Evolutionary conservation across 53 echinoderm and acorn worm species (phyloP), one percentile per base, ranked within the genome.

Genomic region (Patiria pectinifera): DNA sequence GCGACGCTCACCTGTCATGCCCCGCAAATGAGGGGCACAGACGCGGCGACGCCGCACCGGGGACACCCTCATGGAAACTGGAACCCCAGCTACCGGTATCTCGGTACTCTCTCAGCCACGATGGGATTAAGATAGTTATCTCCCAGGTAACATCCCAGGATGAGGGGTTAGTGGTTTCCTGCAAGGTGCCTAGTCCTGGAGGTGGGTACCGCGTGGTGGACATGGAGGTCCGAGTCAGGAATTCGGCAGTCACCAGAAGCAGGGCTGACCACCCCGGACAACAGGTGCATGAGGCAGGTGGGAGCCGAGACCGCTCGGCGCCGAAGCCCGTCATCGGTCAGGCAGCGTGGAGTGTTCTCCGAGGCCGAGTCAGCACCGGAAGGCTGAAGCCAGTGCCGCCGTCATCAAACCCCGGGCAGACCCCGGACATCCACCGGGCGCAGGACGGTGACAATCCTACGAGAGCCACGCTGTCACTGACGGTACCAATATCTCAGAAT

Each of bases 151-250:
- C 85, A 66, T 48, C 89, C 2, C 83, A 94, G 59, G 95, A 94
- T 48, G 53, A 89, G 12, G 95, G 92, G 4, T 83, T 94, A 82
- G 85, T 92, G 71, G 86, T 94, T 66, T 94, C 95, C 69, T 94
- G 95, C 81, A 80, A 79, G 4, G 45, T 80, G 45, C 23, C 90
- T 46, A 35, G 6, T 86, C 71, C 48, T 2, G 11, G 72, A 21
- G 74, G 86, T 48, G 86, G 71, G 48, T 43, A 69, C 24, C 66
- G 69, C 69, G 77, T 60, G 81, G 90, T 90, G 66, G 90, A 90
- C 66, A 81, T 90, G 48, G 90, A 90, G 70, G 69, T 90, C 22
- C 63, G 90, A 6, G 90, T 90, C 16, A 62, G 21, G 45, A 80
- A 12, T 15, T 18, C 23, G 11, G 46, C n/a, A 60, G n/a, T 59